Evolutionary conservation across 2,113 vertebrate species (phyloP).

Genomic region (Echinops telfairi): DNA sequence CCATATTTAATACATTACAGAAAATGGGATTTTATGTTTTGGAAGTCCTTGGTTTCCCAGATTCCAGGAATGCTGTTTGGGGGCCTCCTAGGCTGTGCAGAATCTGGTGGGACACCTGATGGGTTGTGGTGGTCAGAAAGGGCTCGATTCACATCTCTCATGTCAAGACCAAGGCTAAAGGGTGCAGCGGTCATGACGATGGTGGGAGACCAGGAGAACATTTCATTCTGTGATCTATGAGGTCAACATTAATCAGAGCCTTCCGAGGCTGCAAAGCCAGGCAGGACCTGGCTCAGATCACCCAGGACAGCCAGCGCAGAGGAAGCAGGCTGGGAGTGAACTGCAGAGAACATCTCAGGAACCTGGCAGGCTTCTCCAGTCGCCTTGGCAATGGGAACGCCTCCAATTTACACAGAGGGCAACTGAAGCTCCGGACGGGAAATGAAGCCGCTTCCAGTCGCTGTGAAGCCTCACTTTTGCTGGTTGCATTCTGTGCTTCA

Average conservation of each 20-base stretch:
- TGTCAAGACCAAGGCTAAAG: conserved; percentile 16
- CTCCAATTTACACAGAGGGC: background rate
- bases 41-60: conserved; percentile 30
- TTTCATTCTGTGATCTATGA: no score
- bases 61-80: background rate
- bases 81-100: background rate
- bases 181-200: background rate
- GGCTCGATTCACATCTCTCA: background rate
- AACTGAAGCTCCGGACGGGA: background rate
- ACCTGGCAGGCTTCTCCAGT: background rate
- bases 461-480: background rate
- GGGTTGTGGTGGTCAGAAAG: background rate
- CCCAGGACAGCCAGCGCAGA: background rate
- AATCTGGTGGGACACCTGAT: background rate
- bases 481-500: background rate
- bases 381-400: background rate
- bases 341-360: background rate
- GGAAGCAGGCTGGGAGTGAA: background rate
- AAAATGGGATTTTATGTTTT: conserved; percentile 10
- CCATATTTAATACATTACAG: background rate
- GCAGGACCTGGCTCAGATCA: background rate
- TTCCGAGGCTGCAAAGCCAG: background rate
- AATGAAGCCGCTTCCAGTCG: background rate
- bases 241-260: no score
- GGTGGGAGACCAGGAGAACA: no score